Percentiles rank a stretch among this genome's conserved stretches.
Conservation (phyloP, 2,797 vertebrate species). For the Hypotaenidia okinawae region DNA sequence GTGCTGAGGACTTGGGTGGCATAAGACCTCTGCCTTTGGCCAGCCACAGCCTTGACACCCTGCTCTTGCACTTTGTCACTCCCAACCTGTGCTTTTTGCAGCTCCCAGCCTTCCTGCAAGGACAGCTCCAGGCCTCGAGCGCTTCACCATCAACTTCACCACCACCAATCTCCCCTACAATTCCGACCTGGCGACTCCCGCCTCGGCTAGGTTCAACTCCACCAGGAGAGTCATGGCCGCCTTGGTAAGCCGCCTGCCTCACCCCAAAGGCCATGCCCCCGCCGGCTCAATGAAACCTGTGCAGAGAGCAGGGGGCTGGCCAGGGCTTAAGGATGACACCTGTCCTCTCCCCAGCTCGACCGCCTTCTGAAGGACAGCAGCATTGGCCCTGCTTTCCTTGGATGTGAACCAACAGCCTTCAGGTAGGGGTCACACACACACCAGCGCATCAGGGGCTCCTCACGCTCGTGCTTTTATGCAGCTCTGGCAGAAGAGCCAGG, state of each 20-base stretch:
- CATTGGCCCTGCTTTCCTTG: not conserved
- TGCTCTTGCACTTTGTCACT: too few species aligned
- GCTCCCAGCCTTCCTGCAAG: too few species aligned
- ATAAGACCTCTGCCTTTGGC: too few species aligned
- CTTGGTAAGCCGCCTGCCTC: not conserved
- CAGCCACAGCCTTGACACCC: too few species aligned
- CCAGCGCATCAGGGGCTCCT: too few species aligned
- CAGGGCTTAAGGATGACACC: fast-evolving
- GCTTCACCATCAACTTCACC: constrained; percentile 63
- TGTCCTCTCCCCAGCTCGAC: constrained; percentile 17
- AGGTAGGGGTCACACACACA: too few species aligned
- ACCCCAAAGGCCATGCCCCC: too few species aligned
- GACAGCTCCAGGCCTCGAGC: not conserved
- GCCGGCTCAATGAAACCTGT: fast-evolving
- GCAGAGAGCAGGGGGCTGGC: fast-evolving
- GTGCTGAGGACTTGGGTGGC: too few species aligned
- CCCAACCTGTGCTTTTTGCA: too few species aligned
- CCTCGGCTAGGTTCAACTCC: not conserved
- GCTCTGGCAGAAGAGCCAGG: too few species aligned
- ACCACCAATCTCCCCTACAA: constrained; percentile 61
- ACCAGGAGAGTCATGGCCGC: not conserved
- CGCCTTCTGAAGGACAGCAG: constrained; percentile 17
- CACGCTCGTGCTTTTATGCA: too few species aligned
- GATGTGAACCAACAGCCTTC: too few species aligned
- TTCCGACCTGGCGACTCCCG: constrained; percentile 1